These are phyloP conservation scores for Neodiprion virginianus DNA, from an alignment of 1,140 invertebrate genomes.

Conservation along the genomic window DNA sequence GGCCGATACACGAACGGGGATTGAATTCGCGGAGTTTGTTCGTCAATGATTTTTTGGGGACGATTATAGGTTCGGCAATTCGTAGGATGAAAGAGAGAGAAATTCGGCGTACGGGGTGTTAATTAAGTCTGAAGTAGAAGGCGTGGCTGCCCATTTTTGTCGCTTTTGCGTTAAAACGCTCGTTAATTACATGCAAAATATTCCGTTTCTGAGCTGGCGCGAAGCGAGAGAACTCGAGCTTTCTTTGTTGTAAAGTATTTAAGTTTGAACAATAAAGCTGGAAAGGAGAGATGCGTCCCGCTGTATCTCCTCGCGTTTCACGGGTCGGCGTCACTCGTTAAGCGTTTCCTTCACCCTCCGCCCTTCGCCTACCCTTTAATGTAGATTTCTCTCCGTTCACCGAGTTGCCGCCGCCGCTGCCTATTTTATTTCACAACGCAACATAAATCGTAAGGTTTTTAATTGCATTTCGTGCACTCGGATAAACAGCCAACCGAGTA, in stretches of 20 bases:
- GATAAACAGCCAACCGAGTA: background rate
- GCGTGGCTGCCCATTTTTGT: background rate
- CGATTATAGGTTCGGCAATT: too few relatives aligned
- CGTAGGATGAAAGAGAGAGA: too few relatives aligned
- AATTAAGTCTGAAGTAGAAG: background rate
- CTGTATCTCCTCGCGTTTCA: slow-evolving; percentile 1
- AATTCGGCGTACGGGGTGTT: background rate
- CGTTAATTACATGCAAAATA: background rate
- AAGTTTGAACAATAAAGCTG: background rate
- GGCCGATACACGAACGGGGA: too few relatives aligned
- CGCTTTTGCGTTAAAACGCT: background rate
- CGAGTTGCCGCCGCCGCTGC: too few relatives aligned
- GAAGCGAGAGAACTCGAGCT: background rate
- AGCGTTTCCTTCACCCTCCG: background rate
- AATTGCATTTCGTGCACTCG: background rate
- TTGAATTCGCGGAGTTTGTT: too few relatives aligned
- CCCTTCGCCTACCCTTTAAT: background rate
- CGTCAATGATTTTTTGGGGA: too few relatives aligned
- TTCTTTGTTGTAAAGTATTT: slow-evolving; percentile 1
- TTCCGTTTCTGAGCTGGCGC: background rate
- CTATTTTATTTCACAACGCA: too few relatives aligned
- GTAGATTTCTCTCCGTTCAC: background rate
- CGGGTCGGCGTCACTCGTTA: background rate
- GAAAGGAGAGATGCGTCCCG: background rate
- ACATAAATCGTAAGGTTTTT: background rate